These are phyloP conservation scores for Caenorhabditis doughertyi DNA, from an alignment of 2,888 invertebrate genomes.

Conservation along the genomic window DNA sequence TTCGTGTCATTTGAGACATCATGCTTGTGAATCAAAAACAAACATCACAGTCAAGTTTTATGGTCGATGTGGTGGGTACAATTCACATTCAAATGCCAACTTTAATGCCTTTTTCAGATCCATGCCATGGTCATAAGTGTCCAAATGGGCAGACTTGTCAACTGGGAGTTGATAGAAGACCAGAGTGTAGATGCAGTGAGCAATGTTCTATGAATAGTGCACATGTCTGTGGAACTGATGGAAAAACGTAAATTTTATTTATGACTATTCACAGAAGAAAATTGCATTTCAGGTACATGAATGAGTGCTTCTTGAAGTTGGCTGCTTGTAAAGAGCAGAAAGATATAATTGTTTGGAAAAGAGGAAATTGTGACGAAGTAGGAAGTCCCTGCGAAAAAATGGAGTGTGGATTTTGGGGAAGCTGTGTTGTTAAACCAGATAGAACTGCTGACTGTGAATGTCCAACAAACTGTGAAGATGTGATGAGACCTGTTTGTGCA, in stretches of 20 bases:
- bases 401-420: conserved; percentile 89
- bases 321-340: conserved; percentile 88
- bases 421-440: conserved; percentile 86
- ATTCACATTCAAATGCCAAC: neutral
- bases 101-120: conserved; percentile 85
- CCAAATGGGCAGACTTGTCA: conserved; percentile 90
- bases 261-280: neutral
- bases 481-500: conserved; percentile 76
- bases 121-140: conserved; percentile 90
- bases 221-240: conserved; percentile 87
- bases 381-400: conserved; percentile 83
- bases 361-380: conserved; percentile 89
- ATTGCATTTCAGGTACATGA: conserved; percentile 85
- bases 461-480: conserved; percentile 69
- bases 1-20: conserved; percentile 74
- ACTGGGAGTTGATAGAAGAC: conserved; percentile 90
- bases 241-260: conserved; percentile 83
- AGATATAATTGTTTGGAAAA: conserved; percentile 88
- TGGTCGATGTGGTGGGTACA: conserved; percentile 84
- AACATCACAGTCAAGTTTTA: conserved; percentile 84
- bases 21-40: conserved; percentile 83
- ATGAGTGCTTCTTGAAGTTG: conserved; percentile 89
- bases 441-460: conserved; percentile 70
- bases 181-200: conserved; percentile 90
- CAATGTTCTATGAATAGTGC: conserved; percentile 89